A percentile compares a stretch with the other conserved stretches of the same genome.
These are phyloP conservation scores for Enteromius trimaculatus DNA, from an alignment of 2,797 vertebrate species.

Conservation along the genomic window DNA sequence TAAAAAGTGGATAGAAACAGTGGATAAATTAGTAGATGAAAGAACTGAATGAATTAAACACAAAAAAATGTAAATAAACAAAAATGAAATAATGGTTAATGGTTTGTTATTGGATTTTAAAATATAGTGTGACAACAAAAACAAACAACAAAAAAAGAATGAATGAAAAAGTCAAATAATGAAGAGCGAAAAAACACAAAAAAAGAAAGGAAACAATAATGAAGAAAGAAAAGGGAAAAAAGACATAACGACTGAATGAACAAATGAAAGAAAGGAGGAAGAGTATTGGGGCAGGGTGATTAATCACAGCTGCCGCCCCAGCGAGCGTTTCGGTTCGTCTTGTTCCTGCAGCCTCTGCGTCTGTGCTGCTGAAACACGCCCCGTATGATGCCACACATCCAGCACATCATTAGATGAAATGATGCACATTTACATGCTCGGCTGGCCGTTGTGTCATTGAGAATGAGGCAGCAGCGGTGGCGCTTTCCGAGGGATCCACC, in stretches of 20 bases:
- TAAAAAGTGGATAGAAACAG: no score
- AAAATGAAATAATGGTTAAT: neutral
- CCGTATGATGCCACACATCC: slow-evolving; percentile 47
- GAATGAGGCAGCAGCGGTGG: slow-evolving; percentile 53
- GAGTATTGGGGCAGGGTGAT: slow-evolving; percentile 34
- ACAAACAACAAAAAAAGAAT: neutral
- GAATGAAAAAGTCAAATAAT: neutral
- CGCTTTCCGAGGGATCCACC: slow-evolving; percentile 43
- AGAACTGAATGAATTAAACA: neutral
- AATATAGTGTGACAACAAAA: neutral
- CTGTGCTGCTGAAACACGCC: slow-evolving; percentile 43
- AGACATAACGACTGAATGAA: neutral
- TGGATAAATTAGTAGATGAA: neutral
- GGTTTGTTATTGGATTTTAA: no score
- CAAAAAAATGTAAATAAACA: neutral
- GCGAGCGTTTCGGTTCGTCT: slow-evolving; percentile 25
- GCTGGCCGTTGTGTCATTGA: slow-evolving; percentile 59
- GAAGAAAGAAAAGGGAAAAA: neutral
- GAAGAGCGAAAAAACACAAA: neutral
- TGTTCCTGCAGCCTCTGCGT: slow-evolving; percentile 41
- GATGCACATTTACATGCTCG: slow-evolving; percentile 62
- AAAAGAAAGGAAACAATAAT: neutral
- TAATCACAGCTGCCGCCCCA: slow-evolving; percentile 55
- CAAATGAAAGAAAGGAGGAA: neutral
- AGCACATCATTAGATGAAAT: slow-evolving; percentile 64